Percentiles rank a stretch among this genome's conserved stretches.
phyloP scores from a whole-genome alignment of 2,113 vertebrate genomes.

The Cheirogaleus medius region DNA sequence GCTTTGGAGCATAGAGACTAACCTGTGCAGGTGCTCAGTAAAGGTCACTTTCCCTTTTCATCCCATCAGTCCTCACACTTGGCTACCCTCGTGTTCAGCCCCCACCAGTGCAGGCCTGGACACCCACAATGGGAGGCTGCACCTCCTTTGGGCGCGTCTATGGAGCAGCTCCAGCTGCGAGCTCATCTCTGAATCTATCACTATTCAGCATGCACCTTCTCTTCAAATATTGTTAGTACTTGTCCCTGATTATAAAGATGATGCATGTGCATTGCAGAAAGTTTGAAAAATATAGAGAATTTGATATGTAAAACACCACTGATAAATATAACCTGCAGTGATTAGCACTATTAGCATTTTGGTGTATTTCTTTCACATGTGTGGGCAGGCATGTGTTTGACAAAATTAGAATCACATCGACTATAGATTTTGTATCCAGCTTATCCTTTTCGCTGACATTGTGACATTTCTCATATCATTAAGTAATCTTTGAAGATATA shows the following conservation, averaged over 20 bases:
- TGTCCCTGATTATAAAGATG: not conserved
- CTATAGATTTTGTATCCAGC: not conserved
- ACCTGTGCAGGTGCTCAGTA: not conserved
- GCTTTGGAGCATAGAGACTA: not conserved
- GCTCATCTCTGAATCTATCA: too few relatives aligned
- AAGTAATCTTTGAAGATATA: not conserved
- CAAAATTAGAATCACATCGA: not conserved
- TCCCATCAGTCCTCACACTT: not conserved
- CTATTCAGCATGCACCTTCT: not conserved
- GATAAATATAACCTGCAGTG: not conserved
- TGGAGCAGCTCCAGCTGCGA: not conserved
- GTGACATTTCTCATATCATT: not conserved
- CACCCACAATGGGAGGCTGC: accelerated
- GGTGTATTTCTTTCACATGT: not conserved
- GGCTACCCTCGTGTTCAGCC: not conserved
- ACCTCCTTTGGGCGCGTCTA: accelerated
- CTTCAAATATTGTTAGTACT: not conserved
- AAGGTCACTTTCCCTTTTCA: not conserved
- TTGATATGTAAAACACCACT: not conserved
- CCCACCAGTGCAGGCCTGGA: not conserved
- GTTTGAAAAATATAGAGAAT: not conserved
- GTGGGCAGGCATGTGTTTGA: not conserved
- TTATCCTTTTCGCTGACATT: not conserved
- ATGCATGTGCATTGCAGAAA: not conserved
- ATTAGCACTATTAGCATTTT: not conserved